phyloP scores from a whole-genome alignment of 2,113 vertebrate genomes.

The Clupea harengus region DNA sequence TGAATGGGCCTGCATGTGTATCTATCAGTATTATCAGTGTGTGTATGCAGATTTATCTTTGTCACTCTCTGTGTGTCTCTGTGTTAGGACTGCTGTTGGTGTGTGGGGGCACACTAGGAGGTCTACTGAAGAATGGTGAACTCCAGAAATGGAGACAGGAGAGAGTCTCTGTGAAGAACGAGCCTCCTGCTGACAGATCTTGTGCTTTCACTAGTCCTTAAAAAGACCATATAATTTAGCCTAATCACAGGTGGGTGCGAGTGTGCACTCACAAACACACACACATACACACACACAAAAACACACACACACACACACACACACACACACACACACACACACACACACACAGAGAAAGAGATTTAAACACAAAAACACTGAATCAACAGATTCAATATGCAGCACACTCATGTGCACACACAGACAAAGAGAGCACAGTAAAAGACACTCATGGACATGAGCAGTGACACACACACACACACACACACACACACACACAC shows the following conservation, averaged over 20 bases:
- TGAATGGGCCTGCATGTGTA: neutral
- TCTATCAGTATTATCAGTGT: constrained; percentile 33
- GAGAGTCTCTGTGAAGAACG: neutral
- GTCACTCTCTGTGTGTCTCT: neutral
- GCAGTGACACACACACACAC: neutral
- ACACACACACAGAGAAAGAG: too few relatives aligned
- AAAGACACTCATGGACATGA: neutral
- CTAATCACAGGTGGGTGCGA: neutral
- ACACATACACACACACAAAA: neutral
- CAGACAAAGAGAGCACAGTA: neutral
- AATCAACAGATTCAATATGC: neutral
- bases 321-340: neutral
- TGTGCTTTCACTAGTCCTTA: neutral
- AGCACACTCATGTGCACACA: neutral
- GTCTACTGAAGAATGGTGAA: neutral
- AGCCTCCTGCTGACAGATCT: neutral
- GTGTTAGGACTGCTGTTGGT: neutral
- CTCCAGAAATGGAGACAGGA: neutral
- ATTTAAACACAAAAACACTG: neutral
- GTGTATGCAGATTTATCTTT: neutral
- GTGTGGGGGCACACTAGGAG: neutral
- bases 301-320: constrained; percentile 13
- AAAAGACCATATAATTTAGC: neutral
- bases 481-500: constrained; percentile 8
- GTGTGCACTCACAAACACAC: neutral